Evolutionary conservation across 2,797 vertebrate genomes (phyloP), one percentile per base, ranked within the genome.

Genomic region (Acipenser transmontanus): DNA sequence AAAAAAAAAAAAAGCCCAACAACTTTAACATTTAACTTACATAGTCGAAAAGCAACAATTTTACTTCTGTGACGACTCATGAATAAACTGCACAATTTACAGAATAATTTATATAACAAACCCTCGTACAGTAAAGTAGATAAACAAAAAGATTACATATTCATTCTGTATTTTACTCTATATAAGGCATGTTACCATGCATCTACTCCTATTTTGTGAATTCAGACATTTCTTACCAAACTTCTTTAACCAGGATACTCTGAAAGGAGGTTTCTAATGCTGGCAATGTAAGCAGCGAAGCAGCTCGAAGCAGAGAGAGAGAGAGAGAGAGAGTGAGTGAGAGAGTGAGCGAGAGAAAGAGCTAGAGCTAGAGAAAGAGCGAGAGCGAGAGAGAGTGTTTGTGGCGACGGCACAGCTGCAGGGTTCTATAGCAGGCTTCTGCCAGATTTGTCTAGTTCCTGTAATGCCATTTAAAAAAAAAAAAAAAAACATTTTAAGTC

Each of bases 151-250:
- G 17, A 17, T 17, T 17, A 17, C 17, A 17, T 17, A 17, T 17
- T 17, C 17, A 17, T 17, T 17, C 17, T 17, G 17, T 17, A 17
- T 17, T 17, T 1, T 1, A 17, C 17, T 17, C 17, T 17, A 17
- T 17, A 17, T 17, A 17, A 17, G 1, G 17, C 17, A 17, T 17
- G 17, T 17, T 17, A 1, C 17, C 17, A 17, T 17, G 17, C 17
- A 17, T 17, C 17, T 17, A 1, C 17, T 17, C 17, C 17, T 17
- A 17, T 17, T 17, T 17, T 17, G 17, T 17, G 17, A 17, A 17
- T 17, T 17, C 62, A 63, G 59, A 71, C 76, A 78, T 79, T 81
- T 78, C 78, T 81, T 79, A 74, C 34, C 67, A 61, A 65, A 9
- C 70, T 63, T 66, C 71, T 60, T 72, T 72, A 76, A 73, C 73